Conservation (phyloP, 2,113 vertebrate species). For the Anarhynchus alexandrinus region DNA sequence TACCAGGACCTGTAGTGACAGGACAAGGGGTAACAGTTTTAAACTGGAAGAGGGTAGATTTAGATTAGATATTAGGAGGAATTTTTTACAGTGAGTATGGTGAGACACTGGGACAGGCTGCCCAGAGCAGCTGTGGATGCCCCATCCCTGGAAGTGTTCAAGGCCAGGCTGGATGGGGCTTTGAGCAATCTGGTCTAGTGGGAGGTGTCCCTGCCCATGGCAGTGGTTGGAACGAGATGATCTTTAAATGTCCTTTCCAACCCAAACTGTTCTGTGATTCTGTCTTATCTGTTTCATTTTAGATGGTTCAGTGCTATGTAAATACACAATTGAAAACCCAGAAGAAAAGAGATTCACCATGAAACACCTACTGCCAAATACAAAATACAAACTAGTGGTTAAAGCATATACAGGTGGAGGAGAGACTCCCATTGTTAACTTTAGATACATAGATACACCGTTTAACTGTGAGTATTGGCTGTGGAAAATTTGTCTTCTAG, state of each 20-base stretch:
- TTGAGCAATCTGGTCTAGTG: background rate
- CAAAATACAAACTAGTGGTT: conserved; percentile 57
- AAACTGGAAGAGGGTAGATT: background rate
- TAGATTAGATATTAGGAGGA: background rate
- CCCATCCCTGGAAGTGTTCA: background rate
- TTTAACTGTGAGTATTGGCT: conserved; percentile 65
- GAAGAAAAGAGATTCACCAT: conserved; percentile 56
- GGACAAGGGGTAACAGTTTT: background rate
- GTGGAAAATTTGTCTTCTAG: background rate
- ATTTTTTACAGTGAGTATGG: background rate
- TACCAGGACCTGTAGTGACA: background rate
- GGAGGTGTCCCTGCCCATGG: background rate
- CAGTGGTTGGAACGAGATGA: background rate
- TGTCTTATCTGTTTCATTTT: background rate
- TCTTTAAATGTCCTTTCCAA: background rate
- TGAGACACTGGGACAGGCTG: background rate
- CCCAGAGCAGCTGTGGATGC: background rate
- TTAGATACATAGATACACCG: conserved; percentile 1
- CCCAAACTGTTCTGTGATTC: background rate
- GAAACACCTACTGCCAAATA: conserved; percentile 49
- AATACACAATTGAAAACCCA: conserved; percentile 59
- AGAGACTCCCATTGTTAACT: background rate
- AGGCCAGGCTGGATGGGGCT: background rate
- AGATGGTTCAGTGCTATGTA: conserved; percentile 60
- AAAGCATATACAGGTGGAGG: conserved; percentile 64